These are phyloP conservation scores for Drosophila prolongata DNA, from an alignment of 2,888 invertebrate species.

Conservation along the genomic window DNA sequence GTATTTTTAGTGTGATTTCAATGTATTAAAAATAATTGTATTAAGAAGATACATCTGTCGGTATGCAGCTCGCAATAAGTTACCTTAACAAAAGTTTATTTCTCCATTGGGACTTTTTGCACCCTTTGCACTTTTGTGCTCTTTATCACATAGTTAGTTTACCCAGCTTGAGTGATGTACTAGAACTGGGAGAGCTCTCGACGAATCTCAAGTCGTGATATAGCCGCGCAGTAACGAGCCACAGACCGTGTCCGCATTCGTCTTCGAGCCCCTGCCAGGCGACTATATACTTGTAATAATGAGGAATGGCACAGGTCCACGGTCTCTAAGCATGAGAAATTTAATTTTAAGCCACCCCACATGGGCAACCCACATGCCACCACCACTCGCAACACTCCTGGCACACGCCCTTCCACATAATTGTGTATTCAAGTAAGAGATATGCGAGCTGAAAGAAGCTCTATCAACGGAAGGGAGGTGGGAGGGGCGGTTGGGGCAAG, in stretches of 20 bases:
- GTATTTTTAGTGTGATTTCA: background rate
- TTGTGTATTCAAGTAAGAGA: slow-evolving; percentile 78
- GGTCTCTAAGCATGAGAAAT: slow-evolving; percentile 68
- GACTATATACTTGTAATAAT: slow-evolving; percentile 65
- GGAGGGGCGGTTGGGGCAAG: slow-evolving; percentile 15
- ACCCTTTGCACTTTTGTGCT: slow-evolving; percentile 14
- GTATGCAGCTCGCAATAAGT: background rate
- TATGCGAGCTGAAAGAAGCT: slow-evolving; percentile 70
- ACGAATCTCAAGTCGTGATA: slow-evolving; percentile 65
- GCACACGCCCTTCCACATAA: slow-evolving; percentile 49
- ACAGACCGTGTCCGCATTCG: slow-evolving; percentile 38
- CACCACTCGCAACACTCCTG: background rate
- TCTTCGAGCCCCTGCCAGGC: slow-evolving; percentile 22
- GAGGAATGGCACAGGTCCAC: slow-evolving; percentile 49
- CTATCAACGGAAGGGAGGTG: slow-evolving; percentile 44
- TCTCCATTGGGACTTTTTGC: background rate
- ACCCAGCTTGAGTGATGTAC: slow-evolving; percentile 23
- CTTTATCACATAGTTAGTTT: slow-evolving; percentile 32
- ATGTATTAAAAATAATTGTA: background rate
- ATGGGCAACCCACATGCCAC: slow-evolving; percentile 11
- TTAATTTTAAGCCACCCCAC: slow-evolving; percentile 62
- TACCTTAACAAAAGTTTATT: slow-evolving; percentile 2
- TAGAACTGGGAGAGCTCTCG: slow-evolving; percentile 25
- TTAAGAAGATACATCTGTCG: background rate
- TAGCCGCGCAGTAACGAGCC: slow-evolving; percentile 67